Percentiles rank a stretch among this genome's conserved stretches.
phyloP scores from a whole-genome alignment of 2,888 invertebrate genomes.

The Sesia bembeciformis region DNA sequence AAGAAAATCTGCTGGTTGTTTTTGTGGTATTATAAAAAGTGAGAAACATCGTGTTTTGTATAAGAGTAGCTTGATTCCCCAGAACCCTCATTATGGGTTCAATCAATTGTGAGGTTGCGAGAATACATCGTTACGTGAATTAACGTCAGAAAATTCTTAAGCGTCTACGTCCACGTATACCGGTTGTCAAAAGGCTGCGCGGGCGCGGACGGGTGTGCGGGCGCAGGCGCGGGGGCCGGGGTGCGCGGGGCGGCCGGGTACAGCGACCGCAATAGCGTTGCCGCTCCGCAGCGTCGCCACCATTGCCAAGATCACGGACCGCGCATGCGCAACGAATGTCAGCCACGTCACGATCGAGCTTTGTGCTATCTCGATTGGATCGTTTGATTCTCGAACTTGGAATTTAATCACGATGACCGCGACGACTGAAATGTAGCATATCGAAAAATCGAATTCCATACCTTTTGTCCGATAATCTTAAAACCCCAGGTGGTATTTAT shows the following conservation, averaged over 20 bases:
- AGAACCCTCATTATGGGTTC: conserved; percentile 40
- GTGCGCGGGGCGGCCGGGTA: conserved; percentile 36
- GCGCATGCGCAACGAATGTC: conserved; percentile 69
- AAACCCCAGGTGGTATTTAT: too few relatives aligned
- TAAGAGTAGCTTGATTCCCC: conserved; percentile 26
- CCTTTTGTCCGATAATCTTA: neutral
- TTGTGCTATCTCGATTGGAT: conserved; percentile 57
- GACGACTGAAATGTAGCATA: conserved; percentile 20
- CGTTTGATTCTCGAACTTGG: conserved; percentile 51
- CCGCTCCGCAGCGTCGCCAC: conserved; percentile 40
- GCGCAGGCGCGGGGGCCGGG: conserved; percentile 7
- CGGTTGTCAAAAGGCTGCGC: conserved; percentile 65
- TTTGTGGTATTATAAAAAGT: neutral
- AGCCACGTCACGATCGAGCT: conserved; percentile 71
- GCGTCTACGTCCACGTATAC: conserved; percentile 30
- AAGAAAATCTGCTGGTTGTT: neutral
- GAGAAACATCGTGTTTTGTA: neutral
- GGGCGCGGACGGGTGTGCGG: conserved; percentile 15
- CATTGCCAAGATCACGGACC: conserved; percentile 78
- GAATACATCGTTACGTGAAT: conserved; percentile 58
- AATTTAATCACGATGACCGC: conserved; percentile 46
- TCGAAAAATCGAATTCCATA: conserved; percentile 14
- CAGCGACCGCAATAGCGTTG: conserved; percentile 66
- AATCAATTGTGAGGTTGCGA: conserved; percentile 41
- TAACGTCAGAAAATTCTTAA: conserved; percentile 67